phyloP scores from a whole-genome alignment of 2,797 vertebrate species.

The Hephaestus fuliginosus region DNA sequence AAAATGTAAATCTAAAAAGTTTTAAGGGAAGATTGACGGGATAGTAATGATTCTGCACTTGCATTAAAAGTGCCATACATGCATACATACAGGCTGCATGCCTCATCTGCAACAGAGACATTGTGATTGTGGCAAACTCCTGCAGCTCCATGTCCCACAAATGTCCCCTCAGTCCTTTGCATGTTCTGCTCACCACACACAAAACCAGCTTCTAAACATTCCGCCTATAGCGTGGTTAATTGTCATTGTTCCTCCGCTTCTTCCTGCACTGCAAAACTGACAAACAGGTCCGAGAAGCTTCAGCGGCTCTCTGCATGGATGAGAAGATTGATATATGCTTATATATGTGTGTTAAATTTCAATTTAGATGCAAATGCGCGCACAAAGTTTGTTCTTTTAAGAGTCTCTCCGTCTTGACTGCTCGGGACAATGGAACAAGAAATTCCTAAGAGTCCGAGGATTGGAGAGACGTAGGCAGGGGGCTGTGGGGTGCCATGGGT shows the following conservation, averaged over 20 bases:
- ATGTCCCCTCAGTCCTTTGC: constrained; percentile 22
- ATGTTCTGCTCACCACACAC: constrained; percentile 19
- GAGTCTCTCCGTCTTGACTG: constrained; percentile 5
- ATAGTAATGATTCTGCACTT: neutral
- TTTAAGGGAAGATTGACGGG: neutral
- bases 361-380: constrained; percentile 54
- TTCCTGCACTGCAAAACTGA: constrained; percentile 2
- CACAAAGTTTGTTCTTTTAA: constrained; percentile 27
- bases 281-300: constrained; percentile 24
- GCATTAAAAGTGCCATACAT: neutral
- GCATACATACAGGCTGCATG: neutral
- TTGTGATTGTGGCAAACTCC: constrained; percentile 25
- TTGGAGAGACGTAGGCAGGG: constrained; percentile 47
- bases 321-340: constrained; percentile 11
- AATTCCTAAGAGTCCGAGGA: constrained; percentile 71
- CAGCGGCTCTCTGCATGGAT: constrained; percentile 36
- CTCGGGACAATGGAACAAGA: constrained; percentile 62
- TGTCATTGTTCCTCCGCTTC: constrained; percentile 11
- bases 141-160: constrained; percentile 2
- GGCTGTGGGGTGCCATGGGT: constrained; percentile 51
- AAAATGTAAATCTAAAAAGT: neutral
- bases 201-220: constrained; percentile 24
- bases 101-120: constrained; percentile 21
- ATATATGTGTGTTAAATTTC: constrained; percentile 40
- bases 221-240: constrained; percentile 1